phyloP scores from a whole-genome alignment of 2,797 vertebrate species.

The Echeneis naucrates region DNA sequence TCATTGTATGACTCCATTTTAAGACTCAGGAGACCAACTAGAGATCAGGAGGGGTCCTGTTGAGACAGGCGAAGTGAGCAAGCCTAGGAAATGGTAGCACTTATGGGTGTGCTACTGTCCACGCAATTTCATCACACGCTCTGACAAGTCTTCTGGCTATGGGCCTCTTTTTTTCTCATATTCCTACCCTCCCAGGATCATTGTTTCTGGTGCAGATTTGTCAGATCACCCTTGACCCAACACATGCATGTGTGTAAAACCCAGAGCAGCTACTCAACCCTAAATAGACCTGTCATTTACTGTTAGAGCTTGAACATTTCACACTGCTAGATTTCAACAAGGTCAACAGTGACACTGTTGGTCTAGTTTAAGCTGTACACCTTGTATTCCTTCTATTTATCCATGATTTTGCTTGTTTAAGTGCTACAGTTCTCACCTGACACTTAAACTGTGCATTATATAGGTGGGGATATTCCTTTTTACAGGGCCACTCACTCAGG shows the following conservation, averaged over 20 bases:
- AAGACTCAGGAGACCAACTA: slow-evolving; percentile 29
- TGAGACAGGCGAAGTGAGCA: slow-evolving; percentile 74
- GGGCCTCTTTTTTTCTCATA: slow-evolving; percentile 51
- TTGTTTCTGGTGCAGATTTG: slow-evolving; percentile 63
- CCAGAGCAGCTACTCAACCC: slow-evolving; percentile 50
- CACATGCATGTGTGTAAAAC: slow-evolving; percentile 39
- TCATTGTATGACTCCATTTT: slow-evolving; percentile 58
- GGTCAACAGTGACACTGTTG: slow-evolving; percentile 36
- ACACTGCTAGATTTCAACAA: slow-evolving; percentile 44
- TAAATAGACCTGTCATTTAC: slow-evolving; percentile 57
- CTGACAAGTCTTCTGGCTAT: slow-evolving; percentile 77
- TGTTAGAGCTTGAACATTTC: slow-evolving; percentile 42
- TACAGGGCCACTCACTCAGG: not conserved
- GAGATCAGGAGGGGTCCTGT: slow-evolving; percentile 70
- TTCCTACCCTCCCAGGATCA: slow-evolving; percentile 41
- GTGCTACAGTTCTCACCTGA: not conserved
- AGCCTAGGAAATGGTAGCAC: slow-evolving; percentile 66
- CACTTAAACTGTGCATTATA: not conserved
- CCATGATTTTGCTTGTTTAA: not conserved
- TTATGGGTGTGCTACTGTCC: slow-evolving; percentile 76
- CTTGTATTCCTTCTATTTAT: not conserved
- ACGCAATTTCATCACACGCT: slow-evolving; percentile 70
- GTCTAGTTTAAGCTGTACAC: slow-evolving; percentile 18
- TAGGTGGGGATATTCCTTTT: not conserved
- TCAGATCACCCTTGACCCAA: slow-evolving; percentile 61